Conservation (phyloP, 2,113 vertebrate species). For the Tiliqua scincoides region DNA sequence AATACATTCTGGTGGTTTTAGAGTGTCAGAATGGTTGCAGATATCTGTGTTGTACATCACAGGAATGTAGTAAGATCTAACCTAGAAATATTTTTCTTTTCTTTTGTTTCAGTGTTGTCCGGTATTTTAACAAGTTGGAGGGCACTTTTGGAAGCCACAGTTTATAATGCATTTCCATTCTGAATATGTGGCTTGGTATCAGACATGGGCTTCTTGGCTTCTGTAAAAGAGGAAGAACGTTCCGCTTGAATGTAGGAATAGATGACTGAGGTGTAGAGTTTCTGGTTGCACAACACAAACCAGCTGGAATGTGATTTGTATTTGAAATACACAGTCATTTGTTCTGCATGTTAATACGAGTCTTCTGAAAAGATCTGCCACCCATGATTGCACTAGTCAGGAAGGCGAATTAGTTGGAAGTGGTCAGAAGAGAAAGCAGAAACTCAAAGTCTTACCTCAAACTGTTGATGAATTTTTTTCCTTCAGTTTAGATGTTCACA, state of each 20-base stretch:
- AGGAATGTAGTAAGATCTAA: not conserved
- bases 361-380: slow-evolving; percentile 6
- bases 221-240: not conserved
- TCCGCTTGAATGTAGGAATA: not conserved
- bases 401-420: not conserved
- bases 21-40: not conserved
- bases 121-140: slow-evolving; percentile 9
- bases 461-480: not conserved
- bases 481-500: not conserved
- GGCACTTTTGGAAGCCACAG: not conserved
- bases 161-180: not conserved
- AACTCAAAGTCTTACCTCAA: not conserved
- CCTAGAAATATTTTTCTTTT: not conserved
- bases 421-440: not conserved
- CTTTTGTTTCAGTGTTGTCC: not conserved
- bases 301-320: slow-evolving; percentile 1
- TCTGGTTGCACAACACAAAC: slow-evolving; percentile 5
- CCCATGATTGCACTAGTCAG: not conserved
- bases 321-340: not conserved
- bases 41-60: not conserved
- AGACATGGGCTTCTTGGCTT: not conserved
- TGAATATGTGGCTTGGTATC: slow-evolving; percentile 3
- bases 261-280: slow-evolving; percentile 9
- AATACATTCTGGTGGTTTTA: not conserved
- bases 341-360: slow-evolving; percentile 25